phyloP scores from a whole-genome alignment of 2,888 invertebrate species.

The Limnephilus rhombicus region DNA sequence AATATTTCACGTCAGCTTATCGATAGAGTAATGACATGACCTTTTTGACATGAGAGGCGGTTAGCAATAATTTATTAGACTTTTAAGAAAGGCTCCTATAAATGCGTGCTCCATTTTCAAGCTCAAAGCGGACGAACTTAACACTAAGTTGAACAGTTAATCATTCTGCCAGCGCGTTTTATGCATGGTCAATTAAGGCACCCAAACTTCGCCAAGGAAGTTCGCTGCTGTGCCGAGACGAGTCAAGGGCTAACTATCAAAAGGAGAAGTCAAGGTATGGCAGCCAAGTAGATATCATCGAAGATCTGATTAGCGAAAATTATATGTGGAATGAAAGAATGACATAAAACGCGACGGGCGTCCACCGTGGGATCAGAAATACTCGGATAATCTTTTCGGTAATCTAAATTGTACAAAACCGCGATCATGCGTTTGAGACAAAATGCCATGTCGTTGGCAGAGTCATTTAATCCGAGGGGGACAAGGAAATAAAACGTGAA shows the following conservation, averaged over 20 bases:
- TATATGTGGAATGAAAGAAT: slow-evolving; percentile 43
- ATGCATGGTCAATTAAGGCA: slow-evolving; percentile 37
- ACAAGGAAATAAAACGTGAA: slow-evolving; percentile 44
- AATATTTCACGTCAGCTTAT: slow-evolving; percentile 20
- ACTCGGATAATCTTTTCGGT: slow-evolving; percentile 44
- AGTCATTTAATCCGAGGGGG: slow-evolving; percentile 31
- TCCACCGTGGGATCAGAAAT: slow-evolving; percentile 51
- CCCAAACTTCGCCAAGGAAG: slow-evolving; percentile 22
- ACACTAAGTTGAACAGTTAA: neutral
- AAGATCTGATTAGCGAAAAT: slow-evolving; percentile 53
- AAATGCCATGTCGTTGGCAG: slow-evolving; percentile 38
- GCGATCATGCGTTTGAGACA: slow-evolving; percentile 44
- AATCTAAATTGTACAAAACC: slow-evolving; percentile 50
- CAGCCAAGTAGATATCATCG: slow-evolving; percentile 39
- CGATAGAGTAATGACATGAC: neutral
- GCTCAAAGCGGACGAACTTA: neutral
- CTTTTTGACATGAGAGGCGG: neutral
- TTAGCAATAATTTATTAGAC: neutral
- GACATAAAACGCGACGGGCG: slow-evolving; percentile 50
- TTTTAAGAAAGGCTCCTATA: slow-evolving; percentile 23
- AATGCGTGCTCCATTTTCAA: slow-evolving; percentile 32
- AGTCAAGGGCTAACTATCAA: slow-evolving; percentile 29
- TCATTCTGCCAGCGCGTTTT: slow-evolving; percentile 21
- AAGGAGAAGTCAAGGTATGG: neutral
- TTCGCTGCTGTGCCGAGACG: neutral